A percentile compares a stretch with the other conserved stretches of the same genome.
phyloP scores from a whole-genome alignment of 2,113 vertebrate genomes.

The Emydocephalus ijimae region DNA sequence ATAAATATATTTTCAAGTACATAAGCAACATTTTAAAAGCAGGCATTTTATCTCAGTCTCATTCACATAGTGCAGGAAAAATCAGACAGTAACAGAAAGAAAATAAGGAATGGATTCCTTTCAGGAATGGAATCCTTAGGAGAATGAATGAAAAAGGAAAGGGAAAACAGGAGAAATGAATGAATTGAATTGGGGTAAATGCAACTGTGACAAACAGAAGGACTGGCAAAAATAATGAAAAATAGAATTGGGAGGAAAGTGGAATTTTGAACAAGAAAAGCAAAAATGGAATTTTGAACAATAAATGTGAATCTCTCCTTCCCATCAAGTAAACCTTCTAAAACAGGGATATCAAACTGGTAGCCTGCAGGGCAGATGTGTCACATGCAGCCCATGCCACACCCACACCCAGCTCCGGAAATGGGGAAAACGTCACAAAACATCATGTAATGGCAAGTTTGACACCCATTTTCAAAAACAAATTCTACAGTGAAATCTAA shows the following conservation, averaged over 20 bases:
- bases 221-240: neutral
- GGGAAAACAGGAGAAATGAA: neutral
- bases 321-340: neutral
- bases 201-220: neutral
- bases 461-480: too few relatives aligned
- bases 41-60: neutral
- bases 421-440: too few relatives aligned
- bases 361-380: too few relatives aligned
- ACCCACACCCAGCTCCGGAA: too few relatives aligned
- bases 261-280: neutral
- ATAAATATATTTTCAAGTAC: neutral
- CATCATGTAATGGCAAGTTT: too few relatives aligned
- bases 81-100: neutral
- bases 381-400: too few relatives aligned
- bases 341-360: neutral
- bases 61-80: neutral
- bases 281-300: neutral
- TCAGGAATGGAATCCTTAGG: too few relatives aligned
- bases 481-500: neutral
- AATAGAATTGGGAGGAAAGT: neutral
- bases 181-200: neutral
- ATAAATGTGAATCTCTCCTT: neutral
- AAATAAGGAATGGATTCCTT: neutral
- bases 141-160: neutral
- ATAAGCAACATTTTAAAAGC: neutral